phyloP scores from a whole-genome alignment of 2,113 vertebrate species.

The Lycocorax pyrrhopterus region DNA sequence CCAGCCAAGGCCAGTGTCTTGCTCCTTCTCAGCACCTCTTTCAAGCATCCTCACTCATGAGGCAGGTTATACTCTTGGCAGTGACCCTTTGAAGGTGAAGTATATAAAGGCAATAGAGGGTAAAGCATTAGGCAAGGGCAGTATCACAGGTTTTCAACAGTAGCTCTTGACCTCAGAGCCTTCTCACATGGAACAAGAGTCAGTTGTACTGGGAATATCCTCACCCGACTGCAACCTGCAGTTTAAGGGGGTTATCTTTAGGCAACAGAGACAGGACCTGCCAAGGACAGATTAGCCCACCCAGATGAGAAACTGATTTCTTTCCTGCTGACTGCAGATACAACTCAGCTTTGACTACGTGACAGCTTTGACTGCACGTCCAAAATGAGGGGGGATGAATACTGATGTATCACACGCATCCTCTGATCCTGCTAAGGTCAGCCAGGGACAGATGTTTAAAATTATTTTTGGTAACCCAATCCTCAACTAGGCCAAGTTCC shows the following conservation, averaged over 20 bases:
- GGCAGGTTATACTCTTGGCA: background rate
- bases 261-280: background rate
- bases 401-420: background rate
- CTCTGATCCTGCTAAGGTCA: background rate
- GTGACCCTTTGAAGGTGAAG: background rate
- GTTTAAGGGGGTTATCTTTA: background rate
- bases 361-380: background rate
- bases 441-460: background rate
- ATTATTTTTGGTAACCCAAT: background rate
- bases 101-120: background rate
- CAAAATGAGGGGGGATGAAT: background rate
- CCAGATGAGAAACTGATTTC: background rate
- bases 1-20: background rate
- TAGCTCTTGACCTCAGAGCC: background rate
- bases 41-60: background rate
- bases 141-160: background rate
- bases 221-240: background rate
- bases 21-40: background rate
- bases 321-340: background rate
- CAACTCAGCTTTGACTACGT: background rate
- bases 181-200: background rate
- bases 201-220: background rate
- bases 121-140: background rate
- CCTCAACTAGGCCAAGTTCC: background rate
- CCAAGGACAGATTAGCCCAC: background rate